Evolutionary conservation across 2,888 invertebrate species (phyloP).

Genomic region (Carterocephalus palaemon): DNA sequence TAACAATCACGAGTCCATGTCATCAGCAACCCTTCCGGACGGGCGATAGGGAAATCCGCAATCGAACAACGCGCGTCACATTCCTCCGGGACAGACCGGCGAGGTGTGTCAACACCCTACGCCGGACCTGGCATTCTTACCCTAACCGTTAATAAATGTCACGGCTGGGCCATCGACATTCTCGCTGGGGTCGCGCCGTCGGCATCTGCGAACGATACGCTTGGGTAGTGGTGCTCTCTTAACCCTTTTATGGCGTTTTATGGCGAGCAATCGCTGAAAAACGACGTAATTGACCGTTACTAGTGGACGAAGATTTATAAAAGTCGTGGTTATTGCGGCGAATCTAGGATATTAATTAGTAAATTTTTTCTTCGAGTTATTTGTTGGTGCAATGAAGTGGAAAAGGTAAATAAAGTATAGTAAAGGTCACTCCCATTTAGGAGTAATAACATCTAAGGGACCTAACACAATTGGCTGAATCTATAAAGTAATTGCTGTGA

Average conservation of each 20-base stretch:
- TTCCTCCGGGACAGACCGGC: slow-evolving; percentile 8
- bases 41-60: slow-evolving; percentile 8
- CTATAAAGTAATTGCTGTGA: too few species aligned
- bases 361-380: too few species aligned
- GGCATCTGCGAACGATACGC: slow-evolving; percentile 18
- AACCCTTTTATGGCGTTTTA: slow-evolving; percentile 26
- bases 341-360: too few species aligned
- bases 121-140: slow-evolving; percentile 16
- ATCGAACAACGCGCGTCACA: slow-evolving; percentile 1
- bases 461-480: too few species aligned
- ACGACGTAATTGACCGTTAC: slow-evolving; percentile 22
- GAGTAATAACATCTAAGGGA: too few species aligned
- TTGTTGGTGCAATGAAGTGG: too few species aligned
- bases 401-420: too few species aligned
- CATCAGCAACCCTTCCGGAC: too few species aligned
- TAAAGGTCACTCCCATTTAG: too few species aligned
- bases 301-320: slow-evolving; percentile 9
- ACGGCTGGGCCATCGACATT: slow-evolving; percentile 26
- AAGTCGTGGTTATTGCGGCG: slow-evolving; percentile 3
- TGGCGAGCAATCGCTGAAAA: slow-evolving; percentile 21
- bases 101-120: slow-evolving; percentile 15
- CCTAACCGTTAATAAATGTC: slow-evolving; percentile 24
- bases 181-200: slow-evolving; percentile 26
- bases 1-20: too few species aligned
- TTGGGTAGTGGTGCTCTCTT: slow-evolving; percentile 12